Conservation (phyloP, 2,113 vertebrate genomes). For the Vidua chalybeata region DNA sequence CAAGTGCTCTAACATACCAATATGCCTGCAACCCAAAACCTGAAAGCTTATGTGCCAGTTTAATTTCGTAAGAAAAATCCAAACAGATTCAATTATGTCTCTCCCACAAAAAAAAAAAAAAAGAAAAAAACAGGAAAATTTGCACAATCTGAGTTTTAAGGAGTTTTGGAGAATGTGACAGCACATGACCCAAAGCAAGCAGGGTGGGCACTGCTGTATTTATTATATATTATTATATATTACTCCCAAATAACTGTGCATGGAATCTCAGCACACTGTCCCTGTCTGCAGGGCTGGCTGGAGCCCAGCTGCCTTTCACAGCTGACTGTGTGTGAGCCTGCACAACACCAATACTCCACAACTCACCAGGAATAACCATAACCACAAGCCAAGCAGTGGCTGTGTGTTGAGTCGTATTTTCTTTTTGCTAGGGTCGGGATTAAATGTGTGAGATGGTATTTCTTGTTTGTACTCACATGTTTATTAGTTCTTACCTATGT, state of each 20-base stretch:
- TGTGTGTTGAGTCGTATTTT: not conserved
- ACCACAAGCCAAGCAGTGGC: not conserved
- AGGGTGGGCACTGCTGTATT: not conserved
- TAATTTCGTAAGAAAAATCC: not conserved
- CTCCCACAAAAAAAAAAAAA: not conserved
- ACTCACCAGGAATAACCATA: not conserved
- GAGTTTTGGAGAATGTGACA: not conserved
- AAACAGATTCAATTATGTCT: not conserved
- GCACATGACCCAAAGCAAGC: not conserved
- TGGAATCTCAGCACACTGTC: not conserved
- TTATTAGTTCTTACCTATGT: too few species aligned
- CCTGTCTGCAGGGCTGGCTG: not conserved
- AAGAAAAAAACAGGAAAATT: not conserved
- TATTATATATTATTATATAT: too few species aligned
- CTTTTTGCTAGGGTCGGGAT: too few species aligned
- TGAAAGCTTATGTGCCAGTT: not conserved
- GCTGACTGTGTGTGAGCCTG: not conserved
- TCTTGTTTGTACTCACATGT: too few species aligned
- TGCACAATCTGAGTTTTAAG: not conserved
- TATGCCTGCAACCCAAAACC: not conserved
- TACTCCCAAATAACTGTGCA: not conserved
- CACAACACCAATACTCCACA: rapidly evolving
- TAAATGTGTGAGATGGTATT: too few species aligned
- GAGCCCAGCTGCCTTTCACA: not conserved
- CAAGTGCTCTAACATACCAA: not conserved